Conservation (phyloP, 2,888 invertebrate species). For the Perizoma affinitatum region DNA sequence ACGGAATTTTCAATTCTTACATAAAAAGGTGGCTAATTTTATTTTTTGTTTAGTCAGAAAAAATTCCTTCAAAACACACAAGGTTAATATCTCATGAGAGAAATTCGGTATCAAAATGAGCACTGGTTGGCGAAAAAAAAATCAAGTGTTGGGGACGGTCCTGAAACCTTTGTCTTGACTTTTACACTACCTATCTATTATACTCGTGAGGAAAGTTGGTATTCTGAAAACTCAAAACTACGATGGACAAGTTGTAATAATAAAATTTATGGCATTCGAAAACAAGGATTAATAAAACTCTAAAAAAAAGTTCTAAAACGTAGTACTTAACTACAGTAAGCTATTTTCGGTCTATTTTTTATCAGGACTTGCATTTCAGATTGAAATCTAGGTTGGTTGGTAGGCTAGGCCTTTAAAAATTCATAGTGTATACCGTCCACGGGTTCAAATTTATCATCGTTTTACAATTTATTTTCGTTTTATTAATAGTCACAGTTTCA, state of each 20-base stretch:
- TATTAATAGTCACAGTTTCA: constrained; percentile 14
- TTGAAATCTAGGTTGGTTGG: no score
- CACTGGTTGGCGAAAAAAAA: constrained; percentile 30
- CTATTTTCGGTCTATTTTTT: not conserved
- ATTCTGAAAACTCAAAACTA: not conserved
- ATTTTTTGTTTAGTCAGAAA: constrained; percentile 10
- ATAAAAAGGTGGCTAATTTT: constrained; percentile 8
- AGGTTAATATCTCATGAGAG: constrained; percentile 21
- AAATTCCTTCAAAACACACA: constrained; percentile 4
- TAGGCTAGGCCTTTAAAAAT: constrained; percentile 6
- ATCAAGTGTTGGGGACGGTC: constrained; percentile 20
- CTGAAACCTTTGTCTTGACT: constrained; percentile 22
- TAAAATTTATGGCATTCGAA: no score
- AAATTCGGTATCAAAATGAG: constrained; percentile 24
- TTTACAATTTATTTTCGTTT: constrained; percentile 21
- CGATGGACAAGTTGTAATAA: not conserved
- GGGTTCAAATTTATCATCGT: constrained; percentile 17
- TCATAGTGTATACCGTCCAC: constrained; percentile 7
- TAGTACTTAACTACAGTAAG: no score
- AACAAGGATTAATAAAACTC: no score
- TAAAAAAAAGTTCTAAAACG: no score
- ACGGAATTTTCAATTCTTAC: constrained; percentile 1
- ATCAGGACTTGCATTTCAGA: not conserved
- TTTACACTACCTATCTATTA: constrained; percentile 24
- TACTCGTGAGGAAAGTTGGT: constrained; percentile 12